Base-by-base conservation (phyloP, 2,113 vertebrate species). In the Epinephelus cyanopodus region DNA sequence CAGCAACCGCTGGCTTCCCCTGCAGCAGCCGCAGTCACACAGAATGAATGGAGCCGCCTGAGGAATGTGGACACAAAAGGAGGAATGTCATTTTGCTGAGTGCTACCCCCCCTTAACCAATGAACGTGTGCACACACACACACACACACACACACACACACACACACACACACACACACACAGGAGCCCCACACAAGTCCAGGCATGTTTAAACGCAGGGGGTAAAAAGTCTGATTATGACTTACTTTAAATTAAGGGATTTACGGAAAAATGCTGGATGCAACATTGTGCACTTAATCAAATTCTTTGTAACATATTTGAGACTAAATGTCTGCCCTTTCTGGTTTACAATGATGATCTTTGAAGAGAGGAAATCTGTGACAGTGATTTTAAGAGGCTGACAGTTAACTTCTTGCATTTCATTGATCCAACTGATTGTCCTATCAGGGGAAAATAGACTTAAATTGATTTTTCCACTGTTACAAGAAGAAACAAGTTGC, bases 51-150 rank as follows among this genome's bases (percentile, higher is more conserved):
- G 93, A 93, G 89, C 84, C 82, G 89, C 89, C 93, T 92, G 58
- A 92, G 95, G 95, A 96, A 96, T 96, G 95, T 68, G 84, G 79
- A 93, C 92, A 96, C 94, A 95, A 95, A 94, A 87, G 92, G 77
- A 90, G 92, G 94, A 96, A 96, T 96, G 95, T 91, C 93, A 94
- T 93, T 95, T 92, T 91, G 84, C 90, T 76, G 83, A 93, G 89
- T 91, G 87, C 93, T 80, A 70, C 85, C 92, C 90, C 89, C 91
- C 83, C 64, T 12, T 74, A 77, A 87, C 82, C 29, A 39, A 66
- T 50, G 76, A 50, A 76, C 74, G 11, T 45, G 42, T 58, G 52
- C 78, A 12, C 70, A 63, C 73, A 65, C 71, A 77, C 64, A 86
- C 71, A 77, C 64, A 86, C 66, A 83, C 79, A 82, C 58, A 74